Conservation (phyloP, 2,888 invertebrate species). For the Apodemia hepburni region DNA sequence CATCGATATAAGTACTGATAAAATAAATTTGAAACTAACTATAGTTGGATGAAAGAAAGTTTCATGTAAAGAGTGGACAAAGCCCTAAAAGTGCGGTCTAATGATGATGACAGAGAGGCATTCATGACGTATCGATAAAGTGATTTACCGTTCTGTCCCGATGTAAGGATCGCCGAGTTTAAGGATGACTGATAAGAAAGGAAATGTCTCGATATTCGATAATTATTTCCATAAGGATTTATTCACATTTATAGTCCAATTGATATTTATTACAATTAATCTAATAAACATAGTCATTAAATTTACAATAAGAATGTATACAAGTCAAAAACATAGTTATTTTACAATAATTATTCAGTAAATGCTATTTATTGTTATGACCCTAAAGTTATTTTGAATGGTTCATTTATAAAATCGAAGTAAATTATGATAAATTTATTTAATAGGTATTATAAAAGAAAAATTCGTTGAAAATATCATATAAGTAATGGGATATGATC, state of each 20-base stretch:
- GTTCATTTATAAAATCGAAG: constrained; percentile 60
- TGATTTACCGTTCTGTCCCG: constrained; percentile 76
- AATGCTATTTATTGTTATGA: constrained; percentile 74
- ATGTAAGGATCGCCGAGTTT: constrained; percentile 69
- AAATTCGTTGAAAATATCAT: constrained; percentile 26
- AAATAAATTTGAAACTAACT: constrained; percentile 26
- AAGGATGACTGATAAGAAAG: constrained; percentile 62
- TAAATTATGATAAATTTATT: constrained; percentile 50
- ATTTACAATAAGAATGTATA: constrained; percentile 75
- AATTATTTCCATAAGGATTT: constrained; percentile 67
- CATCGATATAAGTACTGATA: constrained; percentile 41
- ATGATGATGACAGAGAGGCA: constrained; percentile 78
- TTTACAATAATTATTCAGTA: constrained; percentile 67
- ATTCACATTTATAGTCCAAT: constrained; percentile 76
- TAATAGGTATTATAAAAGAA: constrained; percentile 39
- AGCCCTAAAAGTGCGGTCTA: constrained; percentile 71
- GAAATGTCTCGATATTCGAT: constrained; percentile 64
- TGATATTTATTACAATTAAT: constrained; percentile 67
- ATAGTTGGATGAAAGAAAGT: constrained; percentile 50
- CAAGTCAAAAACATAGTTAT: constrained; percentile 78
- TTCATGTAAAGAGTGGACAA: constrained; percentile 59
- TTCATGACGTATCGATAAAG: constrained; percentile 78
- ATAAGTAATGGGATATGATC: constrained; percentile 49
- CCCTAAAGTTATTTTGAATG: constrained; percentile 74
- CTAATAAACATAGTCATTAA: constrained; percentile 70